These are phyloP conservation scores for Myopa testacea DNA, from an alignment of 2,888 invertebrate species.

Conservation along the genomic window DNA sequence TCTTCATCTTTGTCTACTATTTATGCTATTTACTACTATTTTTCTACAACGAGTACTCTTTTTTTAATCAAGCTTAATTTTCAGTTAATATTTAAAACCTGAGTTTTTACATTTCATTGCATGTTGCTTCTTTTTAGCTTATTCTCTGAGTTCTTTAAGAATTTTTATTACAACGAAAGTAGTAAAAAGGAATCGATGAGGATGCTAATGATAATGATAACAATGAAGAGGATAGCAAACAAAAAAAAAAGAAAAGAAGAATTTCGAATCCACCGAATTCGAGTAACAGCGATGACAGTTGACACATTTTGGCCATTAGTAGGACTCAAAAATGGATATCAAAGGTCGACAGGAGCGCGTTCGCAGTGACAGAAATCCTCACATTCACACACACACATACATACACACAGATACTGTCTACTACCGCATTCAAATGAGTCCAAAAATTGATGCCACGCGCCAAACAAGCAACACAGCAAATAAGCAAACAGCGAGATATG, in stretches of 20 bases:
- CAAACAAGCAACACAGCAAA: no score
- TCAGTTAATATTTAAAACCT: no score
- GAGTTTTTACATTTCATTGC: not conserved
- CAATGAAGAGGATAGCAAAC: no score
- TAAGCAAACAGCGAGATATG: no score
- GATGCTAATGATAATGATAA: no score
- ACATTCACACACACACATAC: not conserved
- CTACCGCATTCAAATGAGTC: not conserved
- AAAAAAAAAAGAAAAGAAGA: not conserved
- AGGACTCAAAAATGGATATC: not conserved
- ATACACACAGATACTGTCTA: not conserved
- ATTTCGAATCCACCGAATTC: slow-evolving; percentile 1
- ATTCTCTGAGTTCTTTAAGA: no score
- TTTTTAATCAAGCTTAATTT: no score
- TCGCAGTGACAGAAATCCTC: not conserved
- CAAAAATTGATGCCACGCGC: not conserved
- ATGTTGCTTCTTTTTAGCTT: not conserved
- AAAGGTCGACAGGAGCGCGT: not conserved
- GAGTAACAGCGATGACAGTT: not conserved
- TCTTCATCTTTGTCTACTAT: not conserved
- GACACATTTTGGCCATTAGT: slow-evolving; percentile 13
- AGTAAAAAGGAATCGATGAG: no score
- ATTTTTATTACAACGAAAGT: no score
- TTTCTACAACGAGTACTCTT: not conserved
- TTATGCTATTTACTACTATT: not conserved